Evolutionary conservation across 1,140 invertebrate species (phyloP).

Genomic region (Chelonus insularis): DNA sequence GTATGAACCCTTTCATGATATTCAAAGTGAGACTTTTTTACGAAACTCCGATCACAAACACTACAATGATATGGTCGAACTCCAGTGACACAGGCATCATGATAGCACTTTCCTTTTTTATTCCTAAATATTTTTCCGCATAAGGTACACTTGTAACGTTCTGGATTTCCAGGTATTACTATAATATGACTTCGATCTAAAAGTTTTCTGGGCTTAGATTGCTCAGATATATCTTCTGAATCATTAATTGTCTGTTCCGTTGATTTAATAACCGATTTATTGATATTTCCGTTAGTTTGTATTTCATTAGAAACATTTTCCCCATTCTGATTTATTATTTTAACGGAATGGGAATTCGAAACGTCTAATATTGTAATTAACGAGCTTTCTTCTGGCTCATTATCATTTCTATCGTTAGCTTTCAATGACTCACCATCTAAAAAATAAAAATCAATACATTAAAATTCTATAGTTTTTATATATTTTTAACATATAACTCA

Average conservation of each 20-base stretch:
- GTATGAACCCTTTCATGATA: constrained; percentile 71
- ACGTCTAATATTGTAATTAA: neutral
- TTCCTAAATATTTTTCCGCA: constrained; percentile 50
- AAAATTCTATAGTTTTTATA: neutral
- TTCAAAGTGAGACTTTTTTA: constrained; percentile 53
- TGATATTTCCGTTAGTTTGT: too few species aligned
- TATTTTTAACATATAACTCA: too few species aligned
- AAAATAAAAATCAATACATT: neutral
- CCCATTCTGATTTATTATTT: neutral
- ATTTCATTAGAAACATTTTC: neutral
- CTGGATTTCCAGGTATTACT: constrained; percentile 41
- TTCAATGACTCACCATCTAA: neutral
- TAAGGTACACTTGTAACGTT: constrained; percentile 46
- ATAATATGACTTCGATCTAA: constrained; percentile 47
- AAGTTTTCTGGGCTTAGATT: constrained; percentile 13
- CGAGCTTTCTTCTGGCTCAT: neutral
- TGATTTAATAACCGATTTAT: neutral
- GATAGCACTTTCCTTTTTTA: constrained; percentile 51
- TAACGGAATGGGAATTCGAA: neutral
- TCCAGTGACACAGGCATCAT: constrained; percentile 49
- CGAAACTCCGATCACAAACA: constrained; percentile 49
- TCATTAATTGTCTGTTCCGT: neutral
- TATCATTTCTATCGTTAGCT: neutral
- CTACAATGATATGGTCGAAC: constrained; percentile 49
- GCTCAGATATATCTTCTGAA: too few species aligned